Percentiles rank a stretch among this genome's conserved stretches.
Conservation (phyloP, 53 echinoderm and acorn worm genomes). For the Glandiceps talaboti region DNA sequence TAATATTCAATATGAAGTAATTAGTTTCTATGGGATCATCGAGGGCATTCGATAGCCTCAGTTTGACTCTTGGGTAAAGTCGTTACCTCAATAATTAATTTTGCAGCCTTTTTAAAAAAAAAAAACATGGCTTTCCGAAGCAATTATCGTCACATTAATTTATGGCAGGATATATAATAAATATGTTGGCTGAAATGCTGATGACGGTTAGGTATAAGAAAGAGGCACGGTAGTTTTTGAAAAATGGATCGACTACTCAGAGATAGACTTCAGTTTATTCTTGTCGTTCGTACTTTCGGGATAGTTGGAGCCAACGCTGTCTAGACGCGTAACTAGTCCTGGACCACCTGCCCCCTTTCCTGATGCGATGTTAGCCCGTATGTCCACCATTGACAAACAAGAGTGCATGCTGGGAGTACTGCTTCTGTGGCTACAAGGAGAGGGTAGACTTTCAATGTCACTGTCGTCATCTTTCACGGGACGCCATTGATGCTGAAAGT, state of each 20-base stretch:
- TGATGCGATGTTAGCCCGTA: slow-evolving; percentile 82
- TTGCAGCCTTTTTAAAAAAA: no score
- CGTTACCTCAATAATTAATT: no score
- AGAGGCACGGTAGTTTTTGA: no score
- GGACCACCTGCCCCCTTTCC: slow-evolving; percentile 31
- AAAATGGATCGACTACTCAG: background rate
- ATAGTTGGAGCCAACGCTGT: background rate
- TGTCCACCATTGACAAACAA: slow-evolving; percentile 65
- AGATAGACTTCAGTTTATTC: background rate
- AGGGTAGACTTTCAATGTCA: background rate
- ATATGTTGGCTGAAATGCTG: no score
- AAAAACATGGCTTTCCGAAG: no score
- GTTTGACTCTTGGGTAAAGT: no score
- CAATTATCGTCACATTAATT: no score
- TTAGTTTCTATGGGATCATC: no score
- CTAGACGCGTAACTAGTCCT: background rate
- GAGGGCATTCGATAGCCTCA: no score
- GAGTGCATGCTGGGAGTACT: background rate
- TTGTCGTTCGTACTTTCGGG: background rate
- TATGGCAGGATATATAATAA: no score
- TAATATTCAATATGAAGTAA: no score
- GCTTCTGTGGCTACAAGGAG: background rate
- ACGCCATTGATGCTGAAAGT: background rate
- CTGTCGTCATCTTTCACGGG: background rate
- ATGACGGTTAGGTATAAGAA: no score